Base-by-base conservation (phyloP, 2,888 invertebrate species). In the Ichneumon xanthorius region DNA sequence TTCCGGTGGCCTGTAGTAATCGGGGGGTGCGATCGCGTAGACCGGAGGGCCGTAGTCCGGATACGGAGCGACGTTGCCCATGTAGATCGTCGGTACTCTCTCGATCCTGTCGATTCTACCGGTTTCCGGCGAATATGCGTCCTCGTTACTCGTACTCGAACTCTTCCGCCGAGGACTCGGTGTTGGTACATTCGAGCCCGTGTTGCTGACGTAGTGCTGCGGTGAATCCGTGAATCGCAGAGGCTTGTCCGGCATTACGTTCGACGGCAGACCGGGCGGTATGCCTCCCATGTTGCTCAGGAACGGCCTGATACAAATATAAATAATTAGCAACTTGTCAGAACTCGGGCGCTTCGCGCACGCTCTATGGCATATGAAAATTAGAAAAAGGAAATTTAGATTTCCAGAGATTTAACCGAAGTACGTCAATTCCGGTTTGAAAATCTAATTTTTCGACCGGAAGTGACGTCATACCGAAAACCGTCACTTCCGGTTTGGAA, bases 171-270 rank as follows among this genome's bases (percentile, higher is more conserved):
- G 94, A 0, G 97, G 97, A 6, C 97, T 96, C 1, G 96, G 96
- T 9, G 96, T 95, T 75, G 96, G 95, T 7, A 95, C 95, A 87
- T 95, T 95, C 1, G 94, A 94, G 76, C 94, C 93, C 89, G 95
- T 92, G 90, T 94, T 82, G 67, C 95, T 95, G 4, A 95, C 95
- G 93, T 96, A 96, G 90, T 96, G 97, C 82, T 96, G 96, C 16
- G 96, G 97, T 1, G 97, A 96, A 93, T 97, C 97, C 0, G 97
- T 96, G 94, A 97, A 97, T 79, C 97, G 95, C 71, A 97, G 94
- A 0, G 97, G 96, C 89, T 96, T 96, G 58, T 93, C 93, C 4
- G 89, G 89, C 85, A 93, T 90, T 22, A 92, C 90, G 37, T 86
- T 90, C 37, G 90, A 86, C n/a, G 93, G 90, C 71, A 92, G 88